phyloP scores from a whole-genome alignment of 2,888 invertebrate genomes.

The Clostera curtula region DNA sequence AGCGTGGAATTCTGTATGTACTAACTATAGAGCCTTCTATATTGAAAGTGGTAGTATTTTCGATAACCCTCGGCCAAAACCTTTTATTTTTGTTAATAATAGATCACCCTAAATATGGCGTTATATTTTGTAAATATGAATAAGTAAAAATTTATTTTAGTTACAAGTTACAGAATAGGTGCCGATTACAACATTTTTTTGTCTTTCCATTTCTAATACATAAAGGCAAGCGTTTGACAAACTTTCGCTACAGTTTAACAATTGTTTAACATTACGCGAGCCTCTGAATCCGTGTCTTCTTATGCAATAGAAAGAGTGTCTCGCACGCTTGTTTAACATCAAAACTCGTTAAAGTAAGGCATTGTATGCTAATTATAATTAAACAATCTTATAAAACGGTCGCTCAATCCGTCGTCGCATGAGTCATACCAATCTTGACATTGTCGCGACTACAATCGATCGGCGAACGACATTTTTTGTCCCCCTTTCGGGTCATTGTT shows the following conservation, averaged over 20 bases:
- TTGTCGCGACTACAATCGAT: slow-evolving; percentile 25
- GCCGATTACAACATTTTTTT: no score
- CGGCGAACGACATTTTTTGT: slow-evolving; percentile 25
- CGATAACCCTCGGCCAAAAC: no score
- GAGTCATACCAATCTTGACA: slow-evolving; percentile 27
- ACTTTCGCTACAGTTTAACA: slow-evolving; percentile 14
- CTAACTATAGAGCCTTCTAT: no score
- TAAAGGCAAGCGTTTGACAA: slow-evolving; percentile 9
- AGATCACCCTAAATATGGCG: no score
- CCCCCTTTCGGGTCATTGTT: slow-evolving; percentile 26
- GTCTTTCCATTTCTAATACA: no score
- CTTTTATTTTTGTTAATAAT: no score
- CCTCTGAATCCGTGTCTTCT: slow-evolving; percentile 15
- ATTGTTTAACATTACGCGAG: slow-evolving; percentile 18
- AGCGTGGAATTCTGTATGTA: no score
- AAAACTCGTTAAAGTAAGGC: slow-evolving; percentile 14
- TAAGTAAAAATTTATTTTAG: no score
- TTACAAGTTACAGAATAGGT: no score
- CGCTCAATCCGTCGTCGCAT: slow-evolving; percentile 16
- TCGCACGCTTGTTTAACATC: slow-evolving; percentile 12
- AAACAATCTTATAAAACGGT: slow-evolving; percentile 12
- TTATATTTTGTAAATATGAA: no score
- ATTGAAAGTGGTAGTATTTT: no score
- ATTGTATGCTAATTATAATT: slow-evolving; percentile 35
- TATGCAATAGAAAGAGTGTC: slow-evolving; percentile 27